phyloP scores from a whole-genome alignment of 2,888 invertebrate genomes.

The Antheraea yamamai region DNA sequence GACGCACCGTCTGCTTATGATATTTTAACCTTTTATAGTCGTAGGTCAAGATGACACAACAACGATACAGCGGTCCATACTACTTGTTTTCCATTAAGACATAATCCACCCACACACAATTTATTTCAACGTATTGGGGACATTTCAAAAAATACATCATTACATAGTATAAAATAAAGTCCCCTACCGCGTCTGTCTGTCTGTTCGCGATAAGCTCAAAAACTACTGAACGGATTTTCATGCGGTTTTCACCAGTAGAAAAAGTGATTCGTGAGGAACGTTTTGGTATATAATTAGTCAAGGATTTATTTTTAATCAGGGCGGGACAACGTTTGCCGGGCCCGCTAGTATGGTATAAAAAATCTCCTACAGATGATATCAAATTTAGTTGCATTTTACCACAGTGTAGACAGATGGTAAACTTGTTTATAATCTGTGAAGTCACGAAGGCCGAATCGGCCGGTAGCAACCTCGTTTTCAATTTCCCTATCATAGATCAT shows the following conservation, averaged over 20 bases:
- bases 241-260: too few relatives aligned
- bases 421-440: background rate
- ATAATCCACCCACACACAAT: background rate
- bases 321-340: too few relatives aligned
- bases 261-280: too few relatives aligned
- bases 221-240: too few relatives aligned
- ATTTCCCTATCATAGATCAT: conserved; percentile 9
- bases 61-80: background rate
- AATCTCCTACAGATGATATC: background rate
- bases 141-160: background rate
- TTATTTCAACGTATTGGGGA: background rate
- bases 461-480: conserved; percentile 9
- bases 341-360: background rate
- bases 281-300: too few relatives aligned
- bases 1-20: background rate
- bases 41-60: background rate
- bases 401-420: background rate
- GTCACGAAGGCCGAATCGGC: conserved; percentile 3
- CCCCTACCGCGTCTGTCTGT: too few relatives aligned
- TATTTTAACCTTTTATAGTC: conserved; percentile 1
- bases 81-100: background rate
- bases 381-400: background rate
- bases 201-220: too few relatives aligned
- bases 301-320: too few relatives aligned
- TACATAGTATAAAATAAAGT: too few relatives aligned